Evolutionary conservation across 2,113 vertebrate genomes (phyloP).

Genomic region (Salvelinus fontinalis): DNA sequence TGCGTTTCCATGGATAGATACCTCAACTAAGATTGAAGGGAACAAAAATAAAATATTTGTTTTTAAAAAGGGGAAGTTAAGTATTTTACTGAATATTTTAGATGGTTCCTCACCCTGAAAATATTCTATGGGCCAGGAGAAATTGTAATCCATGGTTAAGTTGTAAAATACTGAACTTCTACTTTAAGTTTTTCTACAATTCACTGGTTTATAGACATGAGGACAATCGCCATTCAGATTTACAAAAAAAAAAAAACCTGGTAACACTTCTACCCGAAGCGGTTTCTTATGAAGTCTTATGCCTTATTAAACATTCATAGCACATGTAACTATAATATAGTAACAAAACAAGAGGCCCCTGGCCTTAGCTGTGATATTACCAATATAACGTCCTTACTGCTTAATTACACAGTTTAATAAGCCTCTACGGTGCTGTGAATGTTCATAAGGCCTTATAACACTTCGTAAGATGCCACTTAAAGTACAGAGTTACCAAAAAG

Average conservation of each 20-base stretch:
- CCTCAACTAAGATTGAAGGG: slow-evolving; percentile 29
- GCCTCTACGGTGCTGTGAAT: too few species aligned
- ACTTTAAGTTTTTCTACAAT: slow-evolving; percentile 26
- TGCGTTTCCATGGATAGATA: slow-evolving; percentile 29
- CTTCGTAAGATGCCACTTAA: too few species aligned
- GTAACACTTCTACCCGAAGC: too few species aligned
- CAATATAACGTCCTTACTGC: not conserved
- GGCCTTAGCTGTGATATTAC: too few species aligned
- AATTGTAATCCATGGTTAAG: too few species aligned
- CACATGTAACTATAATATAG: too few species aligned
- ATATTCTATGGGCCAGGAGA: too few species aligned
- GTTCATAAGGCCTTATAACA: too few species aligned
- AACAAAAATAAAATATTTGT: slow-evolving; percentile 33
- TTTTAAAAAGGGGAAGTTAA: not conserved
- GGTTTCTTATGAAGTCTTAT: too few species aligned
- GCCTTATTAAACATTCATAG: too few species aligned
- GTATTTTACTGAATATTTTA: not conserved
- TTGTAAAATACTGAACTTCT: too few species aligned
- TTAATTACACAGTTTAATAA: not conserved
- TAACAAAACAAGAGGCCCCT: not conserved
- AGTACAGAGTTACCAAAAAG: not conserved
- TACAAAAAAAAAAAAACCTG: slow-evolving; percentile 14
- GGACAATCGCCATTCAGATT: slow-evolving; percentile 19
- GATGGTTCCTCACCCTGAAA: not conserved
- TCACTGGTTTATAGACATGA: slow-evolving; percentile 40